Evolutionary conservation across 2,797 vertebrate species (phyloP).

Genomic region (Vespertilio murinus): DNA sequence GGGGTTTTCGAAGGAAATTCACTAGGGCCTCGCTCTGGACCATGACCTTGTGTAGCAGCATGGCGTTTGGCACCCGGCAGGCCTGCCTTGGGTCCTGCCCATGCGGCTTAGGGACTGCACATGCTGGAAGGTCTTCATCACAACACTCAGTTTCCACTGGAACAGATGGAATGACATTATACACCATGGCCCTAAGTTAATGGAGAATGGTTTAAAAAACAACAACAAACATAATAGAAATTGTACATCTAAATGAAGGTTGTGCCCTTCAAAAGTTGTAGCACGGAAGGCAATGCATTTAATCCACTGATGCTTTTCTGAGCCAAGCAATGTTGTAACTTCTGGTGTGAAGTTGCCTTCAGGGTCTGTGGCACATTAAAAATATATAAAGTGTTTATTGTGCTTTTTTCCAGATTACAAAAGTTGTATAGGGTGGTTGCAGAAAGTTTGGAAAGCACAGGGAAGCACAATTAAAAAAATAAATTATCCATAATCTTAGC

Average conservation of each 20-base stretch:
- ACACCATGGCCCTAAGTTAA: slow-evolving; percentile 61
- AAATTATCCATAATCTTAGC: background rate
- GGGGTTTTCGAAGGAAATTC: slow-evolving; percentile 68
- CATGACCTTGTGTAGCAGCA: slow-evolving; percentile 64
- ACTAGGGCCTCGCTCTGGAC: slow-evolving; percentile 50
- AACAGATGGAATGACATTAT: slow-evolving; percentile 55
- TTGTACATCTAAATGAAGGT: slow-evolving; percentile 71
- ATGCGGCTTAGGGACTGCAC: background rate
- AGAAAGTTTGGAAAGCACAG: slow-evolving; percentile 43
- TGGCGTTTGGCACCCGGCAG: background rate
- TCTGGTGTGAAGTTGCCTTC: slow-evolving; percentile 63
- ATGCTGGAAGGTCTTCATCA: slow-evolving; percentile 43
- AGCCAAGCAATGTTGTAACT: slow-evolving; percentile 50
- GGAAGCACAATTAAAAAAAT: slow-evolving; percentile 36
- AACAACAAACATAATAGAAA: slow-evolving; percentile 58
- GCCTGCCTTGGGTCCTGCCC: slow-evolving; percentile 51
- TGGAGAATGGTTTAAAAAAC: slow-evolving; percentile 52
- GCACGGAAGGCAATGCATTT: background rate
- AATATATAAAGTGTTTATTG: slow-evolving; percentile 58
- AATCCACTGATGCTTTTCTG: slow-evolving; percentile 18
- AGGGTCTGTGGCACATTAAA: slow-evolving; percentile 38
- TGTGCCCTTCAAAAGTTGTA: slow-evolving; percentile 63
- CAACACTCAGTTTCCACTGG: background rate
- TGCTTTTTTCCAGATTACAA: background rate
- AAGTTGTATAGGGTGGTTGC: background rate